Evolutionary conservation across 2,888 invertebrate species (phyloP).

Genomic region (Lucinisca nassula): DNA sequence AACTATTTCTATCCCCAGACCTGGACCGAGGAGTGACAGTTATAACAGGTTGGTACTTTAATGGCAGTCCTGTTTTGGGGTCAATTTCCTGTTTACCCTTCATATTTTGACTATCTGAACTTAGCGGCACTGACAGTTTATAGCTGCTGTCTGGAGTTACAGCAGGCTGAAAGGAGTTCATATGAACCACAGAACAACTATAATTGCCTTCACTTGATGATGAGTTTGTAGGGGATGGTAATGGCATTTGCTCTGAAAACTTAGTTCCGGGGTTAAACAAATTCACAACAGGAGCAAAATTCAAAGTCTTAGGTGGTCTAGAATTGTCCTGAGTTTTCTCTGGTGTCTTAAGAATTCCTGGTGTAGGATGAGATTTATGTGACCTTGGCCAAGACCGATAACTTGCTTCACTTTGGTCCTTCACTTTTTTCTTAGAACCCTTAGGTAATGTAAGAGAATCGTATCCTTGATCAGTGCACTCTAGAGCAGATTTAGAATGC

Average conservation of each 20-base stretch:
- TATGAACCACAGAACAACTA: conserved; percentile 24
- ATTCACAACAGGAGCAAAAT: conserved; percentile 83
- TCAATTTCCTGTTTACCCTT: conserved; percentile 14
- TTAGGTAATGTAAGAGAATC: conserved; percentile 37
- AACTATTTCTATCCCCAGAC: conserved; percentile 53
- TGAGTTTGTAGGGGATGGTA: conserved; percentile 75
- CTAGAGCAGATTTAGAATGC: conserved; percentile 62
- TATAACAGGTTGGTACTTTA: conserved; percentile 79
- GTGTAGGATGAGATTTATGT: conserved; percentile 66
- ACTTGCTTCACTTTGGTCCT: conserved; percentile 39
- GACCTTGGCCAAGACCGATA: conserved; percentile 84
- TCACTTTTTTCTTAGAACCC: neutral
- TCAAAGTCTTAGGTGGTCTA: conserved; percentile 78
- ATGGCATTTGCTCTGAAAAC: conserved; percentile 74
- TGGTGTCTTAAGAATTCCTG: conserved; percentile 82
- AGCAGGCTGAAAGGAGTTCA: conserved; percentile 46
- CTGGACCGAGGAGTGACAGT: conserved; percentile 76
- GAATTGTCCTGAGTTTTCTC: conserved; percentile 70
- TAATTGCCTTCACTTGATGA: conserved; percentile 72
- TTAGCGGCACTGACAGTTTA: conserved; percentile 70
- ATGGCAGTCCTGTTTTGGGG: conserved; percentile 53
- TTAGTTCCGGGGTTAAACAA: conserved; percentile 77
- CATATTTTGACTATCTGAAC: neutral
- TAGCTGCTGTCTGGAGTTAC: conserved; percentile 61
- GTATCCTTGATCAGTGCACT: conserved; percentile 61